Percentiles rank a stretch among this genome's conserved stretches.
Conservation (phyloP, 2,797 vertebrate species). For the Anguilla marmorata region DNA sequence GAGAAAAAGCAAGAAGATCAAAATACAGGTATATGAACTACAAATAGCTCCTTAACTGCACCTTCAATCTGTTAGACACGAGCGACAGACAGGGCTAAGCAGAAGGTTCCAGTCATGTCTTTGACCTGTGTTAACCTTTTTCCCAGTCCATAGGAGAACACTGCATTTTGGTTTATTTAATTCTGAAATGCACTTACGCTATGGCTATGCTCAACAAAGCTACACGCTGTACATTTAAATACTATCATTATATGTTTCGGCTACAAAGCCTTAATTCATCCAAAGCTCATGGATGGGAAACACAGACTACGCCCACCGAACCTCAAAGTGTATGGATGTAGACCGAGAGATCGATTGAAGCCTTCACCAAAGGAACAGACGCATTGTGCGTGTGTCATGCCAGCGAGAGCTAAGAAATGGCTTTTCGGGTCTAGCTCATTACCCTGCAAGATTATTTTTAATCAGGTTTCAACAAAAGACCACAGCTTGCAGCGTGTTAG, state of each 20-base stretch:
- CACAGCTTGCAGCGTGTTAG: constrained; percentile 20
- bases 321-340: neutral
- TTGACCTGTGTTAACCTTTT: neutral
- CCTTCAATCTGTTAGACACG: neutral
- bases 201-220: neutral
- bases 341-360: neutral
- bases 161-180: neutral
- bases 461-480: constrained; percentile 34
- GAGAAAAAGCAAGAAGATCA: neutral
- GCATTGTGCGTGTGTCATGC: constrained; percentile 7
- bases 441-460: constrained; percentile 32
- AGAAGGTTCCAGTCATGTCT: neutral
- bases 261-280: neutral
- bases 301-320: neutral
- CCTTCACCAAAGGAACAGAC: neutral
- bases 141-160: neutral
- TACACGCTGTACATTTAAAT: neutral
- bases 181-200: neutral
- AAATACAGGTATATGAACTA: neutral
- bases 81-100: neutral
- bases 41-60: neutral
- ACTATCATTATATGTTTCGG: neutral
- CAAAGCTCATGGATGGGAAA: neutral
- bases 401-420: constrained; percentile 8
- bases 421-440: constrained; percentile 24